Evolutionary conservation across 2,113 vertebrate species (phyloP), one percentile per base, ranked within the genome.

Genomic region (Probosciger aterrimus): DNA sequence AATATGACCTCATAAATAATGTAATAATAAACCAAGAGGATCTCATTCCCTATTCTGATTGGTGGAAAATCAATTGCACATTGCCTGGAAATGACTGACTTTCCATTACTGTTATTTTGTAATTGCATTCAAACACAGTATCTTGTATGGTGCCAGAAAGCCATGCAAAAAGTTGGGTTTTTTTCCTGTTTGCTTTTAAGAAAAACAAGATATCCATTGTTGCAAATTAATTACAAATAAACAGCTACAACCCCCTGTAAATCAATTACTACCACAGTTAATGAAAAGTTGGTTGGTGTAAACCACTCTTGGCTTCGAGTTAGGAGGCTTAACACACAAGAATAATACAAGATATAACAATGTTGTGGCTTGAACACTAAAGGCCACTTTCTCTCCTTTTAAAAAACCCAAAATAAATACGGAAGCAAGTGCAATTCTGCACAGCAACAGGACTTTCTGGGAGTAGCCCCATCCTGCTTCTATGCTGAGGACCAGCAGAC

Each of bases 71-170:
- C 98, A 98, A 98, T 98, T 96, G 96, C 92, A 92, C 95, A 95
- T 96, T 98, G 98, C 97, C 97, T 98, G 97, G 98, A 98, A 98
- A 98, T 98, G 97, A 98, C 97, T 92, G 91, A 94, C 97, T 98
- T 97, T 96, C 97, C 97, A 97, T 98, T 97, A 98, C 96, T 98
- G 95, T 96, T 97, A 96, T 95, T 97, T 97, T 97, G 96, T 98
- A 97, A 98, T 97, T 98, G 96, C 96, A 97, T 96, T 96, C 93
- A 97, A 97, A 96, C 92, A 97, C 95, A 97, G 92, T 86, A 92
- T 93, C 86, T 97, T 97, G 47, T 23, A 90, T 33, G 49, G 90
- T 98, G 94, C 96, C 96, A 98, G 97, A 81, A 41, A 57, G 79
- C 71, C 93, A 89, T 77, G 94, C n/a, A 95, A 95, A 93, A 97